Evolutionary conservation across 2,888 invertebrate genomes (phyloP).

Genomic region (Anticlea derivata): DNA sequence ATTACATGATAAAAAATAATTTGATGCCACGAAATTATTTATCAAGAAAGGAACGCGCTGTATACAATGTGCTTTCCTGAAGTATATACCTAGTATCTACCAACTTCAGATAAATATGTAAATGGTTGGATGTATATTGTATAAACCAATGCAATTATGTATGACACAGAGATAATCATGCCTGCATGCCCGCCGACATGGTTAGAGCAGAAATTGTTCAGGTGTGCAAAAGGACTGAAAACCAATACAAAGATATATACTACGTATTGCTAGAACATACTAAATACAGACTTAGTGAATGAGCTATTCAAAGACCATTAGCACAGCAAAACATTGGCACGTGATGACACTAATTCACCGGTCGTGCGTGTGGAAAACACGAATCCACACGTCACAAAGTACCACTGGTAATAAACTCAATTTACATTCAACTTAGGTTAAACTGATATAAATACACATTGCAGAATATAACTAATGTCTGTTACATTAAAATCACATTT

Average conservation of each 20-base stretch:
- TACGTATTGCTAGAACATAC: not conserved
- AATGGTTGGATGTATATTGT: too few species aligned
- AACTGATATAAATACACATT: conserved; percentile 21
- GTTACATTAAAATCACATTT: conserved; percentile 31
- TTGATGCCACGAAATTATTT: conserved; percentile 20
- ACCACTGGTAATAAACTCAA: conserved; percentile 32
- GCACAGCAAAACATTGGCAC: conserved; percentile 43
- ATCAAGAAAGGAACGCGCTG: conserved; percentile 14
- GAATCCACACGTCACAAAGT: conserved; percentile 31
- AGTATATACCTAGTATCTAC: too few species aligned
- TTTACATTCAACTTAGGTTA: conserved; percentile 19
- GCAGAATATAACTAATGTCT: conserved; percentile 14
- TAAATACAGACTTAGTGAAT: conserved; percentile 20
- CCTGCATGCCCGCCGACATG: conserved; percentile 43
- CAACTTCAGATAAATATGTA: too few species aligned
- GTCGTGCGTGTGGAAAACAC: conserved; percentile 36
- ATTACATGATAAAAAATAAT: conserved; percentile 34
- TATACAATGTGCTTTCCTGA: not conserved
- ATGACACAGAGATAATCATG: conserved; percentile 54
- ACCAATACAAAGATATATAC: conserved; percentile 36
- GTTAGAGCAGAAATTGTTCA: conserved; percentile 50
- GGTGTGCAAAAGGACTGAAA: conserved; percentile 45
- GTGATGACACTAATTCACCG: conserved; percentile 41
- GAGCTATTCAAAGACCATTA: conserved; percentile 34
- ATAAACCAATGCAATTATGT: conserved; percentile 23